Conservation (phyloP, 2,888 invertebrate genomes). For the Esperia sulphurella region DNA sequence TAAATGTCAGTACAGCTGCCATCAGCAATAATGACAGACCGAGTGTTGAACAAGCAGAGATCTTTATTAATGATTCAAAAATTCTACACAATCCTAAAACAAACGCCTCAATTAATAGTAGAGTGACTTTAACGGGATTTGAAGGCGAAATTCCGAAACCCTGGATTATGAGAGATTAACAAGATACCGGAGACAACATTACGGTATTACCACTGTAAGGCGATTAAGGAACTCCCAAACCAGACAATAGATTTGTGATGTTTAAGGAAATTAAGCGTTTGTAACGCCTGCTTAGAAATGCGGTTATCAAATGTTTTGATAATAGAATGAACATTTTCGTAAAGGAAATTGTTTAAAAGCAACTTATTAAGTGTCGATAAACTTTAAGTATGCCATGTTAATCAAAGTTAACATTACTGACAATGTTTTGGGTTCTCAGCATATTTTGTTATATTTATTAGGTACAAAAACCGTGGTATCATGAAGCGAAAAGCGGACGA, state of each 20-base stretch:
- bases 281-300: not conserved
- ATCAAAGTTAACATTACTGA: no score
- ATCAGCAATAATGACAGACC: not conserved
- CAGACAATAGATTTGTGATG: constrained; percentile 19
- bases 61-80: constrained; percentile 5
- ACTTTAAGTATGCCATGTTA: no score
- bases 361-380: no score
- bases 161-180: constrained; percentile 25
- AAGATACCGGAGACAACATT: constrained; percentile 33
- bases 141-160: constrained; percentile 10
- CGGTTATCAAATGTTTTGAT: no score
- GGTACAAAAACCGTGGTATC: no score
- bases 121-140: constrained; percentile 40
- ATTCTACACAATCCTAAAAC: constrained; percentile 16
- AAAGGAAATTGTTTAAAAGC: no score
- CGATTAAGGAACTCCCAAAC: constrained; percentile 21
- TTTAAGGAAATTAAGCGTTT: constrained; percentile 15
- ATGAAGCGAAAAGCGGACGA: no score
- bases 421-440: no score
- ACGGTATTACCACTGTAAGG: constrained; percentile 36
- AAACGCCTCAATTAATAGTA: constrained; percentile 41
- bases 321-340: no score
- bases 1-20: not conserved
- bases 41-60: not conserved
- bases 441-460: no score